Evolutionary conservation across 2,797 vertebrate genomes (phyloP).

Genomic region (Toxotes lorentzi): DNA sequence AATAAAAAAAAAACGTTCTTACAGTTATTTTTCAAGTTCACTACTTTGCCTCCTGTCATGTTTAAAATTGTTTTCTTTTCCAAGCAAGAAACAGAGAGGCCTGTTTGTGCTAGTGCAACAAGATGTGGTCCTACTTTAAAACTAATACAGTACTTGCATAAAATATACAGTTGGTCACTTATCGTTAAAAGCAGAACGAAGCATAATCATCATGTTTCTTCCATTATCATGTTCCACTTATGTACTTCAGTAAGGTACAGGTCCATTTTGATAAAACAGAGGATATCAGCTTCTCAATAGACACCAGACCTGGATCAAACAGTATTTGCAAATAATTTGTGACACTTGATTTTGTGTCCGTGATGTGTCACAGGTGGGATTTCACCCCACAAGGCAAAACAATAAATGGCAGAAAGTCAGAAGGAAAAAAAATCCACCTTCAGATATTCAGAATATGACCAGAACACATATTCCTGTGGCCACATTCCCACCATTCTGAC

Average conservation of each 20-base stretch:
- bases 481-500: not conserved
- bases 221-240: constrained; percentile 14
- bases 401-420: not conserved
- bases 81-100: constrained; percentile 22
- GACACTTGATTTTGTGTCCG: not conserved
- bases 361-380: not conserved
- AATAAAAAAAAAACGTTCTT: not conserved
- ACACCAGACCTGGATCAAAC: not conserved
- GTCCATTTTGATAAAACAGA: not conserved
- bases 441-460: constrained; percentile 1
- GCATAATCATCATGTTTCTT: constrained; percentile 5
- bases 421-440: not conserved
- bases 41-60: not conserved
- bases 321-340: not conserved
- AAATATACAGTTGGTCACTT: constrained; percentile 43
- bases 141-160: constrained; percentile 60
- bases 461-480: not conserved
- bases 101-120: constrained; percentile 26
- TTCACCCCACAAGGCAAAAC: constrained; percentile 2
- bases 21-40: constrained; percentile 49
- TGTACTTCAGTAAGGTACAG: not conserved
- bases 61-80: constrained; percentile 5
- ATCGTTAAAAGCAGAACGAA: constrained; percentile 18
- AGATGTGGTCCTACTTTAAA: constrained; percentile 16
- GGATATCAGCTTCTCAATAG: not conserved